Conservation (phyloP, 2,113 vertebrate genomes). For the Ammodramus savannarum region DNA sequence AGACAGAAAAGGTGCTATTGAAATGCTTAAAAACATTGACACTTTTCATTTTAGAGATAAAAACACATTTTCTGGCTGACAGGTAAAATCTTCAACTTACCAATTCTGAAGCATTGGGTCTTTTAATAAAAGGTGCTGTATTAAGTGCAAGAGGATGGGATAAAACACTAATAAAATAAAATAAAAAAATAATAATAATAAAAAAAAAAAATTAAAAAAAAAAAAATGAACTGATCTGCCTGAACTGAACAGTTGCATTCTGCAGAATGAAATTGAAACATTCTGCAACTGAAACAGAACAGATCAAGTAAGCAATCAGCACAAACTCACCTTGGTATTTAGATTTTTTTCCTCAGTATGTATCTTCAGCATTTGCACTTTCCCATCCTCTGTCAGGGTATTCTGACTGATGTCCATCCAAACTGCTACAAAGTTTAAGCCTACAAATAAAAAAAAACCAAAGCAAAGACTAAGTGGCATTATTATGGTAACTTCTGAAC, state of each 20-base stretch:
- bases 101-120: background rate
- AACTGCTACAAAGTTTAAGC: constrained; percentile 34
- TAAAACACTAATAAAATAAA: background rate
- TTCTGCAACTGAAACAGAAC: background rate
- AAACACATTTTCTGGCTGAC: background rate
- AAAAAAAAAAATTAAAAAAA: no score
- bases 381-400: background rate
- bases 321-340: constrained; percentile 2
- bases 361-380: background rate
- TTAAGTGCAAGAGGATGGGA: background rate
- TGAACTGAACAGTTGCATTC: background rate
- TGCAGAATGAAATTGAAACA: background rate
- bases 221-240: background rate
- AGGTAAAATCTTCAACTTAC: background rate
- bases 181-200: no score
- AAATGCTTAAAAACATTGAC: background rate
- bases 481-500: background rate
- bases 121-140: background rate
- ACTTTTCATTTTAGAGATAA: background rate
- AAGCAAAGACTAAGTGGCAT: background rate
- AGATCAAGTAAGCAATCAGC: background rate
- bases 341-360: constrained; percentile 20
- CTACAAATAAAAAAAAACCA: background rate
- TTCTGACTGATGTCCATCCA: background rate
- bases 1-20: background rate